These are phyloP conservation scores for Eucera pruinosa DNA, from an alignment of 2,888 invertebrate genomes.

Conservation along the genomic window DNA sequence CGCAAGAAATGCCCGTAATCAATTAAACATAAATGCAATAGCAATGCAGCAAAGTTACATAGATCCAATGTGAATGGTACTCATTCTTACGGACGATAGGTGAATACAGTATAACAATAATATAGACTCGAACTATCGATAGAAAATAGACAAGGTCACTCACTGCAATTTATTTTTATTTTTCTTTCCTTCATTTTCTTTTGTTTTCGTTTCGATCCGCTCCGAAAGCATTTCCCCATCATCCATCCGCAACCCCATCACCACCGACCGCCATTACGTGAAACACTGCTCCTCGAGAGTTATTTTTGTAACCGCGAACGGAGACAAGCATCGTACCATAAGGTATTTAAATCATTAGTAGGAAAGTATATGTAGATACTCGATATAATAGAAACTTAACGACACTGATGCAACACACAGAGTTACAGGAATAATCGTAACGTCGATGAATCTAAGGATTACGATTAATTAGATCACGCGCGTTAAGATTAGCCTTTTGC, in stretches of 20 bases:
- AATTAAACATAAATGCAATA: slow-evolving; percentile 70
- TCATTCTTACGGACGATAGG: slow-evolving; percentile 78
- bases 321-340: slow-evolving; percentile 41
- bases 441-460: slow-evolving; percentile 7
- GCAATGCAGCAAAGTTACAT: slow-evolving; percentile 74
- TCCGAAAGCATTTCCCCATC: slow-evolving; percentile 31
- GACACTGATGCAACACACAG: slow-evolving; percentile 17
- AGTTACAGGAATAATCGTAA: slow-evolving; percentile 9
- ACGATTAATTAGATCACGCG: slow-evolving; percentile 38
- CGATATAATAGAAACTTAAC: slow-evolving; percentile 36
- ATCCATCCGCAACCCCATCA: slow-evolving; percentile 31
- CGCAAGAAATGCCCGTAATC: slow-evolving; percentile 51
- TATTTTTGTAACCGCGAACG: slow-evolving; percentile 66
- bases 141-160: slow-evolving; percentile 82
- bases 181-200: slow-evolving; percentile 12
- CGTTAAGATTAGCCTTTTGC: slow-evolving; percentile 34
- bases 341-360: slow-evolving; percentile 44
- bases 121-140: slow-evolving; percentile 81
- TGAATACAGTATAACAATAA: slow-evolving; percentile 81
- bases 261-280: slow-evolving; percentile 49
- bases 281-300: slow-evolving; percentile 60
- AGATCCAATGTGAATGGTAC: slow-evolving; percentile 75
- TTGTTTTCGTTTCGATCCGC: slow-evolving; percentile 39
- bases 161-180: slow-evolving; percentile 75
- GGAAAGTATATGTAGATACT: slow-evolving; percentile 46